These are phyloP conservation scores for Illadopsis cleaveri DNA, from an alignment of 2,113 vertebrate genomes.

Conservation along the genomic window DNA sequence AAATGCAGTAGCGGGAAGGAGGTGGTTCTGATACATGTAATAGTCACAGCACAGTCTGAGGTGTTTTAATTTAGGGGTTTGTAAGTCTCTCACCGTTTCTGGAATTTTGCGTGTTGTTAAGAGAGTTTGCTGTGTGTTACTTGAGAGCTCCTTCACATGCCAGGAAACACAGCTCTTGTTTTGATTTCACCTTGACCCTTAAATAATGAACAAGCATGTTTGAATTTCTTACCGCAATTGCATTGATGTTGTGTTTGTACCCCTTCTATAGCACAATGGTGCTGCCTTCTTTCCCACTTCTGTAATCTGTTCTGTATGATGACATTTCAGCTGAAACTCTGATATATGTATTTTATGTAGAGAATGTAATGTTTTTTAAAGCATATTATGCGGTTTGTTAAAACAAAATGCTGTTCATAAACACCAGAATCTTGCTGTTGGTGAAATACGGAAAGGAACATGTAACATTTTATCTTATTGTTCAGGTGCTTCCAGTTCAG, in stretches of 20 bases:
- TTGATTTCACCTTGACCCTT: accelerated
- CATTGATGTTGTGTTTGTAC: not conserved
- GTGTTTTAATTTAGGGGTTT: not conserved
- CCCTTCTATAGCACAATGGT: not conserved
- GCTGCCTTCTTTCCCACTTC: not conserved
- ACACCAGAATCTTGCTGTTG: not conserved
- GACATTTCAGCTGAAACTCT: not conserved
- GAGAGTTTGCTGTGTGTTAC: not conserved
- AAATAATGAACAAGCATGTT: not conserved
- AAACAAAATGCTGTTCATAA: not conserved
- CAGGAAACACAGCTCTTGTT: not conserved
- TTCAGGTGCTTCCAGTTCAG: not conserved
- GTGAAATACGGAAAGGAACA: not conserved
- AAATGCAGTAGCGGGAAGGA: accelerated
- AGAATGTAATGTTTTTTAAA: not conserved
- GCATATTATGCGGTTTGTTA: not conserved
- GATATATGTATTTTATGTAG: not conserved
- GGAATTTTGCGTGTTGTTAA: accelerated
- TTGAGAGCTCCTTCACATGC: accelerated
- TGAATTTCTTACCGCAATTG: not conserved
- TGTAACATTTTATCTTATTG: not conserved
- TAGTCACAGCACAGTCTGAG: accelerated
- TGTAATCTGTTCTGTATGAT: not conserved
- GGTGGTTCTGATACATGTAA: accelerated
- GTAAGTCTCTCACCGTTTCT: accelerated